Evolutionary conservation across 2,888 invertebrate species (phyloP), one percentile per base, ranked within the genome.

Genomic region (Agriopis marginaria): DNA sequence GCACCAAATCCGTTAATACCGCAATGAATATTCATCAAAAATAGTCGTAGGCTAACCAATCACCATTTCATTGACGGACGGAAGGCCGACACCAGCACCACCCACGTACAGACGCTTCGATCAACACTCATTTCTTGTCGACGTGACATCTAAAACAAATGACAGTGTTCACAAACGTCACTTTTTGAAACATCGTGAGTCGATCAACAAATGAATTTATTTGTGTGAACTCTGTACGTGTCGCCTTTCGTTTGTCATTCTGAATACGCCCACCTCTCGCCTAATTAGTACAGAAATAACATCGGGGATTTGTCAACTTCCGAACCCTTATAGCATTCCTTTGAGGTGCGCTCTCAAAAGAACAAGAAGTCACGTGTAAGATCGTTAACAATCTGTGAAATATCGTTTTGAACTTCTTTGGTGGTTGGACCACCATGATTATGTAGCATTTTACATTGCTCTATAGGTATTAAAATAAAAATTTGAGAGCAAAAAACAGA

Each of bases 201-300:
- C 73, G 80, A 81, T 81, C 82, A 83, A 82, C 82, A 81, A 85
- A 86, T 83, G 78, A 78, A 87, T 87, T 85, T 85, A 86, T 86
- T 79, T 81, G 78, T 77, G 78, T 78, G 79, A 80, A 78, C 75
- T 77, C 78, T 82, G 77, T 79, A 80, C 80, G 83, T 78, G 79
- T 79, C 77, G 72, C 60, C 40, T 74, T 84, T 77, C 83, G 84
- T 87, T 85, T 88, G 87, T 89, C 89, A 88, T 79, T 81, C 80
- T 80, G 82, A 80, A 82, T 86, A 85, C 87, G 85, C 89, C 88
- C 86, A 89, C 90, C 82, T 83, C 81, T 81, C 82, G 82, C 88
- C 93, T 93, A 93, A 94, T 94, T 94, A 93, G 93, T 92, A 91
- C 93, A 89, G 86, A 91, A 94, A 94, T 94, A 93, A 92, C 91